Percentiles rank a stretch among this genome's conserved stretches.
Evolutionary conservation across 2,113 vertebrate genomes (phyloP).

Genomic region (Elanus axillaris): DNA sequence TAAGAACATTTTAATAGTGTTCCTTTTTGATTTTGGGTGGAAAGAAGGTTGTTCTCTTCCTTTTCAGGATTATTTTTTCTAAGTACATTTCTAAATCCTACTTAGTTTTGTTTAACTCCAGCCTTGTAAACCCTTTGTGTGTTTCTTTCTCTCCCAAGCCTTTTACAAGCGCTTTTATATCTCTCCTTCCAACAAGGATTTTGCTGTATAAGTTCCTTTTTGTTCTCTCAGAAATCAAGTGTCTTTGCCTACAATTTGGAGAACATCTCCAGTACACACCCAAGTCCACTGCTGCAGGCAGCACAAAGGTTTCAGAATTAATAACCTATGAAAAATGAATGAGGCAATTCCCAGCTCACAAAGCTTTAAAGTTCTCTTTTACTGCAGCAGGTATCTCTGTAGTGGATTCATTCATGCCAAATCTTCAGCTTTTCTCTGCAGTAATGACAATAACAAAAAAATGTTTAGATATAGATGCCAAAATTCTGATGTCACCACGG

Average conservation of each 20-base stretch:
- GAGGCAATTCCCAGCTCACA: not conserved
- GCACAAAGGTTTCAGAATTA: not conserved
- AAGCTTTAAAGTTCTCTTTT: not conserved
- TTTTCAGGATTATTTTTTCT: slow-evolving; percentile 29
- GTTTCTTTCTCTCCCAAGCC: not conserved
- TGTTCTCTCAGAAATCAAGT: not conserved
- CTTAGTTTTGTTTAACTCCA: slow-evolving; percentile 8
- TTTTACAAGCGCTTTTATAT: not conserved
- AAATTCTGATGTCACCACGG: not conserved
- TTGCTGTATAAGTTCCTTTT: not conserved
- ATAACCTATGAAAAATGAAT: not conserved
- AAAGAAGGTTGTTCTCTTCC: not conserved
- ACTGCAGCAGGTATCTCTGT: not conserved
- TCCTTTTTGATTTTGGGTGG: slow-evolving; percentile 27
- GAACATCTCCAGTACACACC: not conserved
- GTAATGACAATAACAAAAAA: not conserved
- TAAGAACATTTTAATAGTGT: slow-evolving; percentile 40
- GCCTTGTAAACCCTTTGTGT: not conserved
- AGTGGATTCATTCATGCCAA: not conserved
- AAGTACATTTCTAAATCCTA: slow-evolving; percentile 24
- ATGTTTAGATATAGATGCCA: not conserved
- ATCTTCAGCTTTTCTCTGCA: not conserved
- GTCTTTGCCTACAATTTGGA: not conserved
- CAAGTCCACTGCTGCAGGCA: not conserved
- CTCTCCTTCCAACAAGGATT: not conserved